Percentiles rank a stretch among this genome's conserved stretches.
Evolutionary conservation across 2,797 vertebrate species (phyloP).

Genomic region (Cacajao melanocephalus): DNA sequence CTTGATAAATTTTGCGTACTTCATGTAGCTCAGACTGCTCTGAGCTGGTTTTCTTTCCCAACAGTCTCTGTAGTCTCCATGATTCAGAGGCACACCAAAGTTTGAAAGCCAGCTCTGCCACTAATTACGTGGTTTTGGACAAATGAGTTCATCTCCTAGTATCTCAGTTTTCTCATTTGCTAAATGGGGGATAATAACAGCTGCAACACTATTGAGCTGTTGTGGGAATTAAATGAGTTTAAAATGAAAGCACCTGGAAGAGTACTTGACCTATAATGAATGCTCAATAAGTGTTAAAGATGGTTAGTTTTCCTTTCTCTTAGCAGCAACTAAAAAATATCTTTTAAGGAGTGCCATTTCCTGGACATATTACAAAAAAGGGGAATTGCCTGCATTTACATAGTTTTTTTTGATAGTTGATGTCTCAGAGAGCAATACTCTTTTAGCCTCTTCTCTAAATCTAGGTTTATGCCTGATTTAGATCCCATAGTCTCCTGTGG

Average conservation of each 20-base stretch:
- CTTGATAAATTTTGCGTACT: not conserved
- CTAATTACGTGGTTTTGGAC: not conserved
- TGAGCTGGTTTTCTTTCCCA: not conserved
- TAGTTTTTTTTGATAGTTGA: not conserved
- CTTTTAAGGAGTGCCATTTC: not conserved
- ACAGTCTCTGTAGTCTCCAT: not conserved
- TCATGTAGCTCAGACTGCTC: not conserved
- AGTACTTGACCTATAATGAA: not conserved
- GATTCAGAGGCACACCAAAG: not conserved
- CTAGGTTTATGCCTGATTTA: constrained; percentile 8
- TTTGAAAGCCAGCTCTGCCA: not conserved
- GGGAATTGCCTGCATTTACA: not conserved
- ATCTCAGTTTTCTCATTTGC: constrained; percentile 1
- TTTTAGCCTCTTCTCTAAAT: not conserved
- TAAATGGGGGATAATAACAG: not conserved
- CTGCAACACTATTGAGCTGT: not conserved
- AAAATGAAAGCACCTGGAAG: constrained; percentile 12
- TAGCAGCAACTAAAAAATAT: constrained; percentile 10
- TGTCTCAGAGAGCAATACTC: constrained; percentile 10
- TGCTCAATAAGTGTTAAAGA: not conserved
- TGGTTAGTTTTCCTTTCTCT: not conserved
- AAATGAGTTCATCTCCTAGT: not conserved
- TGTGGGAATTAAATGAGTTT: constrained; percentile 38
- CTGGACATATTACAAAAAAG: not conserved
- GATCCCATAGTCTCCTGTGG: not conserved